Conservation (phyloP, 1,140 invertebrate genomes). For the Neoseiulus cucumeris region DNA sequence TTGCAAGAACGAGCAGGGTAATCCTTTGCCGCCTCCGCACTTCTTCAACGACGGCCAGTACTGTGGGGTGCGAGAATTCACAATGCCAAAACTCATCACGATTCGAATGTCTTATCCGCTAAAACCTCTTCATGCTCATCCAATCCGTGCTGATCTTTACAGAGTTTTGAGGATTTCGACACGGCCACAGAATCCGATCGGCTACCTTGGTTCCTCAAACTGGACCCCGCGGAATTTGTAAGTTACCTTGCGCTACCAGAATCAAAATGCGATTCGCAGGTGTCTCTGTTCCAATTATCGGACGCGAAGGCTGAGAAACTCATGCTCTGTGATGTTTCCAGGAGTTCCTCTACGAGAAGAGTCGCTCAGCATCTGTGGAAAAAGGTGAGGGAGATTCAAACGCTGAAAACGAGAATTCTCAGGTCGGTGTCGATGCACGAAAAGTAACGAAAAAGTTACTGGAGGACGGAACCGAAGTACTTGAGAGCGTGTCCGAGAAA, state of each 20-base stretch:
- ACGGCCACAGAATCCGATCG: background rate
- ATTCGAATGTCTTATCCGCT: too few species aligned
- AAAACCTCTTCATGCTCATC: too few species aligned
- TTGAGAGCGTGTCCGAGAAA: background rate
- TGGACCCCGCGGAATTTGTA: constrained; percentile 4
- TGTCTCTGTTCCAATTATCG: too few species aligned
- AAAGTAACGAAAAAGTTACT: background rate
- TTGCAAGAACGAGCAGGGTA: constrained; percentile 46
- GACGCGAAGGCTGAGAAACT: background rate
- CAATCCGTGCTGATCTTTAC: background rate
- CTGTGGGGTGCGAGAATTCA: constrained; percentile 62
- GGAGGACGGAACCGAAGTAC: background rate
- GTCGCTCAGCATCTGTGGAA: constrained; percentile 1
- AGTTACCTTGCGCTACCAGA: background rate
- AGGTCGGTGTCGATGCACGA: background rate
- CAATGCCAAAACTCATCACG: too few species aligned
- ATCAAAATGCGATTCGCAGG: too few species aligned
- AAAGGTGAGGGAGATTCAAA: constrained; percentile 4
- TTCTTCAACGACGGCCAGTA: constrained; percentile 79
- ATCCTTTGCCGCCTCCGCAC: constrained; percentile 66
- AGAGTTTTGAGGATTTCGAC: constrained; percentile 4
- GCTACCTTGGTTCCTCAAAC: constrained; percentile 3
- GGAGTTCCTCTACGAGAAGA: constrained; percentile 10
- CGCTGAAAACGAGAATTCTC: background rate
- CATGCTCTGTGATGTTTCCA: background rate